A percentile compares a stretch with the other conserved stretches of the same genome.
These are phyloP conservation scores for Nematopogon swammerdamellus DNA, from an alignment of 2,888 invertebrate species.

Conservation along the genomic window DNA sequence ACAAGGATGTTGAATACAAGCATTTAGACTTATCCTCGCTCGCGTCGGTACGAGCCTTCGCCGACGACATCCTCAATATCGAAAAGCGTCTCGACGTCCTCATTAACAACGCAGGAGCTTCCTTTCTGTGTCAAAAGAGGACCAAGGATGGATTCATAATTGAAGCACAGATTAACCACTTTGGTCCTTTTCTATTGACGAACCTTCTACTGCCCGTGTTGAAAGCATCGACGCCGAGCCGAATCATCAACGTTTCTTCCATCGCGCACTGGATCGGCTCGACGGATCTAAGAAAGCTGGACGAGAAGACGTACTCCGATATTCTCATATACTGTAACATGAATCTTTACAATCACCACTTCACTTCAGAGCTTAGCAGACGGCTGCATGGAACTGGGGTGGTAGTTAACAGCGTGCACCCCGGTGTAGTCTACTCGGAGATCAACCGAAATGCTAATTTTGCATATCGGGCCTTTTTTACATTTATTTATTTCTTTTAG, in stretches of 20 bases:
- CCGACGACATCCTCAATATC: too few species aligned
- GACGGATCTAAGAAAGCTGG: constrained; percentile 41
- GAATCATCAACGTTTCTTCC: constrained; percentile 65
- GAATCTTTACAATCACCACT: constrained; percentile 64
- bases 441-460: constrained; percentile 17
- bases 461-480: neutral
- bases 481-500: neutral
- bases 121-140: constrained; percentile 40
- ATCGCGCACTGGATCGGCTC: constrained; percentile 49
- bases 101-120: too few species aligned
- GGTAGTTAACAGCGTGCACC: constrained; percentile 67
- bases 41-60: too few species aligned
- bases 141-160: constrained; percentile 65
- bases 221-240: constrained; percentile 57
- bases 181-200: too few species aligned
- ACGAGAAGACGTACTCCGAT: constrained; percentile 49
- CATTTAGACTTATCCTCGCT: too few species aligned
- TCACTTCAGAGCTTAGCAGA: constrained; percentile 59
- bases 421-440: constrained; percentile 68
- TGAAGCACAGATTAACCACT: constrained; percentile 70
- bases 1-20: constrained; percentile 41
- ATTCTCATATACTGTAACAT: constrained; percentile 43
- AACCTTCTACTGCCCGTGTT: constrained; percentile 56
- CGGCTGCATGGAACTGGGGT: constrained; percentile 59
- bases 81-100: constrained; percentile 53